Evolutionary conservation across 2,888 invertebrate genomes (phyloP), one percentile per base, ranked within the genome.

Genomic region (Drosophila histrio): DNA sequence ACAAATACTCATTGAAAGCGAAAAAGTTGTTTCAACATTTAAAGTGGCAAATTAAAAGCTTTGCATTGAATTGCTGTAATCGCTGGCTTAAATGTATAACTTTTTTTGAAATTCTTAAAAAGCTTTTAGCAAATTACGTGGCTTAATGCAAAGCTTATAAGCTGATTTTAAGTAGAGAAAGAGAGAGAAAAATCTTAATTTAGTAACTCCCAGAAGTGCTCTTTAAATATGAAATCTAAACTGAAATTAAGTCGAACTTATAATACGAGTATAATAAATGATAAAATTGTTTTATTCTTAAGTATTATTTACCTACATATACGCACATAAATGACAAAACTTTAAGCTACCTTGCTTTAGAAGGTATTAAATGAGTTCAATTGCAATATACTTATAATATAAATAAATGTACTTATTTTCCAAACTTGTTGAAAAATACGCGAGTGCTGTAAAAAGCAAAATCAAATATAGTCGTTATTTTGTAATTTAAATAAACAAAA

Each of bases 381-480:
- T 72, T 83, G 84, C 87, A 83, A 87, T 87, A 80, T 49, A 52
- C 34, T 32, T 41, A 58, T 38, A 19, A 49, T 50, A 50, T 39
- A 39, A 11, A 50, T 53, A 59, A 36, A 32, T 65, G 21, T 53
- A 53, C 30, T 22, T 53, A 66, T 69, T 81, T 68, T 87, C 67
- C 56, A 70, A 72, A 82, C 62, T 85, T 82, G 72, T 72, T 72
- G 72, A 73, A 60, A 72, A 65, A 70, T 72, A 76, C 73, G 75
- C 68, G 72, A 70, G 71, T 84, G 82, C 84, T 87, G 74, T 80
- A 80, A 82, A 61, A 84, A 75, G 79, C 86, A 87, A 75, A 26
- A 78, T 86, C 82, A 88, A 87, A 82, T 79, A 82, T 85, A 85
- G 85, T 85, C 89, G 85, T 85, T 89, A 85, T 87, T 86, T 79